A percentile compares a stretch with the other conserved stretches of the same genome.
Evolutionary conservation across 2,888 invertebrate genomes (phyloP).

Genomic region (Rhagium mordax): DNA sequence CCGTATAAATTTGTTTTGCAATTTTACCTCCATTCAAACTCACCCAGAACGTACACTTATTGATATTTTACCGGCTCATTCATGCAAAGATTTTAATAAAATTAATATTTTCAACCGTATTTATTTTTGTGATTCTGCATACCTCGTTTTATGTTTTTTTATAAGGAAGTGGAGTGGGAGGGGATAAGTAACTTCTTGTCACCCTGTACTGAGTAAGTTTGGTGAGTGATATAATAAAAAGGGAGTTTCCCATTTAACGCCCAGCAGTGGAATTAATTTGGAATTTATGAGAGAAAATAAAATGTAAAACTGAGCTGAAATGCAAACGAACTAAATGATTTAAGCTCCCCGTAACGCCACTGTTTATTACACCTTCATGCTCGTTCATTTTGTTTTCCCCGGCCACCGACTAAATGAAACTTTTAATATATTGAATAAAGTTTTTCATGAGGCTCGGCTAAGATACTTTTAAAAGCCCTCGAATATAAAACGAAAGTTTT

Average conservation of each 20-base stretch:
- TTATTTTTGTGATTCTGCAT: too few relatives aligned
- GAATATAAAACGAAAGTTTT: conserved; percentile 32
- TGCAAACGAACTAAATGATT: conserved; percentile 17
- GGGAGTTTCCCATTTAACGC: not conserved
- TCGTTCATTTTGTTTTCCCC: conserved; percentile 22
- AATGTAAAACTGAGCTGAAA: not conserved
- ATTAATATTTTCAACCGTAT: too few relatives aligned
- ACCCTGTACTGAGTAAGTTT: too few relatives aligned
- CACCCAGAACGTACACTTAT: too few relatives aligned
- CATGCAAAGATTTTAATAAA: too few relatives aligned
- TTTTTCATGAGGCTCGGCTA: conserved; percentile 21
- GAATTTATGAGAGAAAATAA: conserved; percentile 1
- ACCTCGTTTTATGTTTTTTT: too few relatives aligned
- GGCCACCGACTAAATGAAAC: conserved; percentile 27
- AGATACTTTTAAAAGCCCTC: conserved; percentile 25
- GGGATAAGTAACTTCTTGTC: too few relatives aligned
- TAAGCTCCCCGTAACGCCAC: conserved; percentile 13
- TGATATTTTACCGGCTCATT: too few relatives aligned
- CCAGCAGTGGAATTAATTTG: not conserved
- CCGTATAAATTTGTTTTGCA: too few relatives aligned
- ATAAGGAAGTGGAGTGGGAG: too few relatives aligned
- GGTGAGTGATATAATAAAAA: not conserved
- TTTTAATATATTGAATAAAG: conserved; percentile 33
- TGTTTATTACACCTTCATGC: conserved; percentile 28
- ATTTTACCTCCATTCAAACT: too few relatives aligned